These are phyloP conservation scores for Amia ocellicauda DNA, from an alignment of 2,113 vertebrate species.

Conservation along the genomic window DNA sequence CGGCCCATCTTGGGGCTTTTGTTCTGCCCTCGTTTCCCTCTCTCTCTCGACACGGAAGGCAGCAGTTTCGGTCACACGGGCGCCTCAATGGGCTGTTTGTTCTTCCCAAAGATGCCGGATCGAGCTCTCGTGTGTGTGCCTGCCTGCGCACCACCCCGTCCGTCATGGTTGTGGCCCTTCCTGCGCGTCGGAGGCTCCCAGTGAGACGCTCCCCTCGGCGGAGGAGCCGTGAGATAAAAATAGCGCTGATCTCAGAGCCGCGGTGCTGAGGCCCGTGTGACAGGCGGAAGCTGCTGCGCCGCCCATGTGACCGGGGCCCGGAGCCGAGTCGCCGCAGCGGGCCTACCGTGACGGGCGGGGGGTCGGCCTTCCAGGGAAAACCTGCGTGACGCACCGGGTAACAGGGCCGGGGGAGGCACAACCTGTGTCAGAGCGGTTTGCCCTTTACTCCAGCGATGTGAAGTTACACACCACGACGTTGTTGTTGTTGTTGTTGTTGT, in stretches of 20 bases:
- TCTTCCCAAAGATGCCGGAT: too few relatives aligned
- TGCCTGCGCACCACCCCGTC: background rate
- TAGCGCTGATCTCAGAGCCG: constrained; percentile 67
- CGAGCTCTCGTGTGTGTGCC: too few relatives aligned
- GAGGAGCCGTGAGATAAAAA: constrained; percentile 46
- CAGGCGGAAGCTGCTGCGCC: constrained; percentile 54
- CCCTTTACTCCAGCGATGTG: too few relatives aligned
- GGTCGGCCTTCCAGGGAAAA: constrained; percentile 37
- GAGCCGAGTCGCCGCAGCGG: constrained; percentile 58
- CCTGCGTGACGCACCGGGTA: constrained; percentile 5
- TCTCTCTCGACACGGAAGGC: too few relatives aligned
- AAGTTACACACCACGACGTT: too few relatives aligned
- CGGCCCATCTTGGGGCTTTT: too few relatives aligned
- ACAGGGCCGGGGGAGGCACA: background rate
- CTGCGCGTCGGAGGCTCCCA: constrained; percentile 4
- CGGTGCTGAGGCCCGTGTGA: constrained; percentile 62
- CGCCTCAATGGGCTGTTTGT: too few relatives aligned
- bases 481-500: too few relatives aligned
- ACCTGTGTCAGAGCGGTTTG: too few relatives aligned
- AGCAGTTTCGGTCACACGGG: too few relatives aligned
- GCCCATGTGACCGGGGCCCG: constrained; percentile 53
- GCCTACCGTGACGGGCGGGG: constrained; percentile 48
- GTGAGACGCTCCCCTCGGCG: background rate
- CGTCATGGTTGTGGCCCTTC: background rate
- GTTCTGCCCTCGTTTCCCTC: too few relatives aligned